Evolutionary conservation across 2,113 vertebrate genomes (phyloP), one percentile per base, ranked within the genome.

Genomic region (Poicephalus gulielmi): DNA sequence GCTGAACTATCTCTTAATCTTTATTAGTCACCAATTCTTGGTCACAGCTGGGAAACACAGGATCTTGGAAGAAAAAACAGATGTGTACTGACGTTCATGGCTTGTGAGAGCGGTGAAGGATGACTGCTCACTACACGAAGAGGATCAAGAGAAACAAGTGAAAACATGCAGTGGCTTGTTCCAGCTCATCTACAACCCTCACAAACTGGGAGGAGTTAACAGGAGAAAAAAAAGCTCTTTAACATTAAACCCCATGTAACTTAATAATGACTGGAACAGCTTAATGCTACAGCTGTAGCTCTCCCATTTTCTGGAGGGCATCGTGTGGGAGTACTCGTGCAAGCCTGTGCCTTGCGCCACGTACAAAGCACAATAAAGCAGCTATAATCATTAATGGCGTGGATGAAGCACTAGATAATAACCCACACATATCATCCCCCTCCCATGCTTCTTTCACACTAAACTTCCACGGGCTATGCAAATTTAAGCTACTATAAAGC

Each of bases 301-400:
- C 35, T 76, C 33, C 52, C 5, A 0, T 73, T 82, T 86, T 76
- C 88, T 41, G 64, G 66, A 76, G 77, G 83, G 83, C 28, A 66
- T 80, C 0, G 1, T 0, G 4, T 57, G 47, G 69, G 80, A 71
- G 64, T 9, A 2, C 68, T 46, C 0, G 6, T 33, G 62, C 49
- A 70, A 91, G 67, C 37, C 82, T 37, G 55, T 43, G 85, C 90
- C 82, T 71, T 33, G 67, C 69, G 46, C 43, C 23, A 31, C 0
- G 3, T 10, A 15, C 0, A 6, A 39, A 83, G 68, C 79, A 75
- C 76, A 90, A 64, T 14, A 31, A 81, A 10, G 44, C 1, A 4
- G 49, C 86, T 55, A 10, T 69, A 30, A 44, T 41, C 20, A 60
- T 46, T 28, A 44, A 50, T 5, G 31, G 22, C 2, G 15, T 13